A percentile compares a stretch with the other conserved stretches of the same genome.
These are phyloP conservation scores for Drosophila dives DNA, from an alignment of 2,888 invertebrate genomes.

Conservation along the genomic window DNA sequence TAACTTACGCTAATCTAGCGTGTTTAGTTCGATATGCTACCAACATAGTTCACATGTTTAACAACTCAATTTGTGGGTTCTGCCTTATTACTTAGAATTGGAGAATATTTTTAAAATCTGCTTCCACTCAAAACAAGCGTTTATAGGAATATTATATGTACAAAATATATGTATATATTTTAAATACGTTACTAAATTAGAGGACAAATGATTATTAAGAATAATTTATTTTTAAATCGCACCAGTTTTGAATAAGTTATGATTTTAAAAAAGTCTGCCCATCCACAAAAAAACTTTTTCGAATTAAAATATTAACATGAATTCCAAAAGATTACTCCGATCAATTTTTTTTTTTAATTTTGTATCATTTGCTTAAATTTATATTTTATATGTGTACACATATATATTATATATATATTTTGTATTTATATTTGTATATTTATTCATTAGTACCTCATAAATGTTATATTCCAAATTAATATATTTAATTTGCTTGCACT, in stretches of 20 bases:
- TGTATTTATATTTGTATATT: too few relatives aligned
- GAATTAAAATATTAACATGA: fast-evolving
- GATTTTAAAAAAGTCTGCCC: too few relatives aligned
- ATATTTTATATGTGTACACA: too few relatives aligned
- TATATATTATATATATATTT: too few relatives aligned
- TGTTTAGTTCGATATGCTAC: constrained; percentile 64
- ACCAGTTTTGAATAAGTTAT: background rate
- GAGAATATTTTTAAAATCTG: background rate
- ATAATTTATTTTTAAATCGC: background rate
- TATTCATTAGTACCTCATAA: background rate
- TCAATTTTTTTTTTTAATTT: background rate
- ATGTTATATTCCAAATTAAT: background rate
- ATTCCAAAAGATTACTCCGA: background rate
- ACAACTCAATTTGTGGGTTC: constrained; percentile 59
- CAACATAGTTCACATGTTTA: constrained; percentile 48
- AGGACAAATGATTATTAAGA: background rate
- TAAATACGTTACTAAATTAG: background rate
- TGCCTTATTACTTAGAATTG: background rate
- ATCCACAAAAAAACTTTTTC: background rate
- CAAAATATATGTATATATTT: background rate
- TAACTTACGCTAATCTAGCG: constrained; percentile 43
- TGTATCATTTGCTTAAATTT: too few relatives aligned
- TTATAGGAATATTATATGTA: too few relatives aligned
- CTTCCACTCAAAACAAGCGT: background rate
- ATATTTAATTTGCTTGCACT: background rate